These are phyloP conservation scores for Conistra vaccinii DNA, from an alignment of 2,888 invertebrate species.

Conservation along the genomic window DNA sequence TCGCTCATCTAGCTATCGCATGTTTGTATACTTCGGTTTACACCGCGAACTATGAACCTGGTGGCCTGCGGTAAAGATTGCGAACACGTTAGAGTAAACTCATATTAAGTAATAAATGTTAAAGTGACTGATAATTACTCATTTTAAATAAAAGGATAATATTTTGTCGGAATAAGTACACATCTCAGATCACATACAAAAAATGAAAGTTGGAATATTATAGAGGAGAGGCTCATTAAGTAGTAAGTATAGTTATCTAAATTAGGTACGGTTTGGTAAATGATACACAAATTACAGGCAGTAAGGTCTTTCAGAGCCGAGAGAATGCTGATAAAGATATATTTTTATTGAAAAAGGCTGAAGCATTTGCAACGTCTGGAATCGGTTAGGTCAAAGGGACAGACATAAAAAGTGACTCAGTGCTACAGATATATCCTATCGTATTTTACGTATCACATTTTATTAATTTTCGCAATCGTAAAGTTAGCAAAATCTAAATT, in stretches of 20 bases:
- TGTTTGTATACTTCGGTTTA: too few species aligned
- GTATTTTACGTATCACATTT: slow-evolving; percentile 15
- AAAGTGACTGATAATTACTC: background rate
- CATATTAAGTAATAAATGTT: background rate
- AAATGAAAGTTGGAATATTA: background rate
- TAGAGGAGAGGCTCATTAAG: background rate
- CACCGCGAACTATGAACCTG: too few species aligned
- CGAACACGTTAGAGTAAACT: background rate
- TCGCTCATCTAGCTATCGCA: too few species aligned
- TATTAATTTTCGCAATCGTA: slow-evolving; percentile 8
- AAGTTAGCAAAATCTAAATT: slow-evolving; percentile 13
- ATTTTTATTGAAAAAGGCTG: slow-evolving; percentile 17
- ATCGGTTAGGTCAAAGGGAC: slow-evolving; percentile 13
- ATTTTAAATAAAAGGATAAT: too few species aligned
- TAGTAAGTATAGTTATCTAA: too few species aligned
- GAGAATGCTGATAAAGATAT: background rate
- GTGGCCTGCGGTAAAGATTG: too few species aligned
- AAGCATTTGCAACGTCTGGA: background rate
- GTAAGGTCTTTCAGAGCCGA: background rate
- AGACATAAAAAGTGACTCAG: slow-evolving; percentile 7
- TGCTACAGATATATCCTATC: too few species aligned
- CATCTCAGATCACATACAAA: too few species aligned
- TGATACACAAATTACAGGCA: background rate
- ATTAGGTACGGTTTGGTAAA: background rate
- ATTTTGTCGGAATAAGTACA: background rate